These are phyloP conservation scores for Clarias platycephalus DNA, from an alignment of 2,797 vertebrate genomes.

Conservation along the genomic window DNA sequence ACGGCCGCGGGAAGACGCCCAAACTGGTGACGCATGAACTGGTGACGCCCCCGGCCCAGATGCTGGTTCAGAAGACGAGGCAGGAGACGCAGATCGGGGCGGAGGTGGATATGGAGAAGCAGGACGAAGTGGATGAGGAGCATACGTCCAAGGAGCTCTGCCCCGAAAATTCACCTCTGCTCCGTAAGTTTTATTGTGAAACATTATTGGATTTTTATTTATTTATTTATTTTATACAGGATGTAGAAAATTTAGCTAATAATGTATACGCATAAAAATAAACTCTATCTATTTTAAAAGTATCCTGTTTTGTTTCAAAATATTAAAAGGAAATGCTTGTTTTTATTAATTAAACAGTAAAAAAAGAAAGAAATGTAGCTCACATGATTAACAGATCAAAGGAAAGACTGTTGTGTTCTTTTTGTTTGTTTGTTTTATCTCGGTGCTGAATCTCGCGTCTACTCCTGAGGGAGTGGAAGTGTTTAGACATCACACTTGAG, in stretches of 20 bases:
- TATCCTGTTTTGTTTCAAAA: too few relatives aligned
- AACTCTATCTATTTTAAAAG: too few relatives aligned
- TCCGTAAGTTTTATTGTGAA: constrained; percentile 80
- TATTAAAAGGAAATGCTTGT: too few relatives aligned
- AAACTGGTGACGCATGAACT: background rate
- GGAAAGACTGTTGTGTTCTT: background rate
- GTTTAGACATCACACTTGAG: constrained; percentile 25
- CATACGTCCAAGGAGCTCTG: constrained; percentile 64
- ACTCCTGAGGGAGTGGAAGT: constrained; percentile 28
- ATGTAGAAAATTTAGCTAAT: background rate
- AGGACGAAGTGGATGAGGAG: background rate
- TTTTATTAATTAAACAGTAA: too few relatives aligned
- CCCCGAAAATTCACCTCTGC: constrained; percentile 77
- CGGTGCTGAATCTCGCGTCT: constrained; percentile 26
- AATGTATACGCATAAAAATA: too few relatives aligned
- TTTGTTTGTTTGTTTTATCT: background rate
- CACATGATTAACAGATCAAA: background rate
- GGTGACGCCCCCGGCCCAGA: too few relatives aligned
- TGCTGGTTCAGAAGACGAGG: background rate
- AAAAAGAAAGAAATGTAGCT: background rate
- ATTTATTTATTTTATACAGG: background rate
- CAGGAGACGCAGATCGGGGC: constrained; percentile 26
- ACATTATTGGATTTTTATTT: background rate
- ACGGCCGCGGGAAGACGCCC: constrained; percentile 60
- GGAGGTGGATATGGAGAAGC: constrained; percentile 29